Evolutionary conservation across 2,113 vertebrate genomes (phyloP), one percentile per base, ranked within the genome.

Genomic region (Bujurquina vittata): DNA sequence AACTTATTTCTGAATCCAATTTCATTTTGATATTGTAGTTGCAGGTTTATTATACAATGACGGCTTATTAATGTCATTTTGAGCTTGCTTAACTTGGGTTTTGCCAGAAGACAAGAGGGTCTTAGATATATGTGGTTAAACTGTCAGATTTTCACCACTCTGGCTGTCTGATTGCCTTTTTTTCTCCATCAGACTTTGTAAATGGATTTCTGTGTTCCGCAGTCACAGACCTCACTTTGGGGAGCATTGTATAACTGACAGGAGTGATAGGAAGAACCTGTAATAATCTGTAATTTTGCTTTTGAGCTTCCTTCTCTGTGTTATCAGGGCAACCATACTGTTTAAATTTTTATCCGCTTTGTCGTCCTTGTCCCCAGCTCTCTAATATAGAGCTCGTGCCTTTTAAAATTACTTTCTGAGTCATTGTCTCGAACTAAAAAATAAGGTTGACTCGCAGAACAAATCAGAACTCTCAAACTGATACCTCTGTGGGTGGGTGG

Each of bases 321-420:
- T 55, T 80, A 79, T 85, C 23, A 31, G 23, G 22, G 31, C 59
- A 65, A 54, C 67, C 33, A 2, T 18, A 29, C 62, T 62, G 61
- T 26, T 58, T 69, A 49, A 81, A 79, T 75, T 80, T 73, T 62
- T 55, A 40, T 77, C 79, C 63, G 65, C 81, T 59, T 76, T 40
- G 46, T 26, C 23, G 20, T 60, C 59, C 57, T 5, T 79, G 83
- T 75, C 86, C 86, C 49, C 22, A 1, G 18, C 35, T 87, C 80
- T 84, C 56, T 46, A 67, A 81, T 49, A 54, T 72, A 46, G 33
- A 81, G 31, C 69, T 65, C 7, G 9, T 84, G 80, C 81, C 89
- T 75, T 84, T 80, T 85, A 22, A 80, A 88, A 88, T 89, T 55
- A 79, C 65, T 76, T 78, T 84, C 72, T 22, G 40, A 56, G 55